phyloP scores from a whole-genome alignment of 2,888 invertebrate genomes.

The Eucriotettix oculatus region DNA sequence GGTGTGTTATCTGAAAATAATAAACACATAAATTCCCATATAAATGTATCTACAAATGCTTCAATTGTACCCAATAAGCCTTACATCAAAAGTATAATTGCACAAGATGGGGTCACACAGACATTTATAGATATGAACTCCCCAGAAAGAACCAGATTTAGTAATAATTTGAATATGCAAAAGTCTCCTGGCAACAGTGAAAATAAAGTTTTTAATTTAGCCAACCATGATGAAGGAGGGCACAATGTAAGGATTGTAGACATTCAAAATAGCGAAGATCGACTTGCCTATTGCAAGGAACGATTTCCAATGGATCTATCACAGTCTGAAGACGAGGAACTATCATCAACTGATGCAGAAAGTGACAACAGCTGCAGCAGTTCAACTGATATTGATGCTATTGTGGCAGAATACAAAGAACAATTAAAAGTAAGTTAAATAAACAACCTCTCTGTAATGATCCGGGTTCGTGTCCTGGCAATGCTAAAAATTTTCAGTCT shows the following conservation, averaged over 20 bases:
- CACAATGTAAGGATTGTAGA: neutral
- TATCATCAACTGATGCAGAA: constrained; percentile 22
- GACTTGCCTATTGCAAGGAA: neutral
- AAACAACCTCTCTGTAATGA: neutral
- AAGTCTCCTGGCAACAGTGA: too few relatives aligned
- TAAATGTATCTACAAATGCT: neutral
- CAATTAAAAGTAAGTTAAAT: constrained; percentile 38
- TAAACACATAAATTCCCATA: neutral
- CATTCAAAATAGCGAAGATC: neutral
- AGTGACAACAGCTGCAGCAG: constrained; percentile 39
- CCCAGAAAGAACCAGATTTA: too few relatives aligned
- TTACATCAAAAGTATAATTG: too few relatives aligned
- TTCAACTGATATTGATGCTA: constrained; percentile 61
- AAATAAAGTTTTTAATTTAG: too few relatives aligned
- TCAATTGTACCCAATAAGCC: neutral
- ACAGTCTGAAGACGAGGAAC: neutral
- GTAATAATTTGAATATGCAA: too few relatives aligned
- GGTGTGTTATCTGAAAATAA: neutral
- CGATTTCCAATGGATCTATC: constrained; percentile 20
- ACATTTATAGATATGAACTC: too few relatives aligned
- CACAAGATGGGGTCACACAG: too few relatives aligned
- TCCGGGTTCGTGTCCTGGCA: too few relatives aligned
- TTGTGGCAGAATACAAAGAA: constrained; percentile 59
- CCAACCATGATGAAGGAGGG: neutral
- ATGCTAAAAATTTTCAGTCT: too few relatives aligned